Conservation (phyloP, 1,140 invertebrate species). For the Metopolophium dirhodum region DNA sequence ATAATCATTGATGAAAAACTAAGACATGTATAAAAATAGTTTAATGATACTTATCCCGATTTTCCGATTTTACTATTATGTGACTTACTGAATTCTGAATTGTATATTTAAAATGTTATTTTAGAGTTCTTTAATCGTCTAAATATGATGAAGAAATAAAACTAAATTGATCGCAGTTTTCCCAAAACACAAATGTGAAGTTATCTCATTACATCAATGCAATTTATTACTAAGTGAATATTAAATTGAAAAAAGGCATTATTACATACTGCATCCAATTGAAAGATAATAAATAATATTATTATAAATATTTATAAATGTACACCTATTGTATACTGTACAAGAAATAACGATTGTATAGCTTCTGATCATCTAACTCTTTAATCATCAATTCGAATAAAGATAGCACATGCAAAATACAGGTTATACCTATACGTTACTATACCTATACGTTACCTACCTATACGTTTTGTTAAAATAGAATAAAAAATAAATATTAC, state of each 20-base stretch:
- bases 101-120: neutral
- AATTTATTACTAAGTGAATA: neutral
- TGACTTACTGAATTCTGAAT: neutral
- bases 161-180: neutral
- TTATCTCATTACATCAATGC: neutral
- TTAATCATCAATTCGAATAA: neutral
- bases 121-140: neutral
- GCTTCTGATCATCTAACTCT: neutral
- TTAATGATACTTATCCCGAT: too few species aligned
- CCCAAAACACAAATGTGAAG: neutral
- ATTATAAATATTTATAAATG: too few species aligned
- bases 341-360: too few species aligned
- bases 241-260: neutral
- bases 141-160: neutral
- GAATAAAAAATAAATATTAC: neutral
- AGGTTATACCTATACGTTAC: too few species aligned
- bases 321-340: too few species aligned
- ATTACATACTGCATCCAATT: neutral
- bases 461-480: neutral
- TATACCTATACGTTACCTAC: too few species aligned
- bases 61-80: too few species aligned
- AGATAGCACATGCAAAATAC: neutral
- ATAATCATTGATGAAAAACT: too few species aligned
- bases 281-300: too few species aligned
- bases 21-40: too few species aligned